phyloP scores from a whole-genome alignment of 2,113 vertebrate genomes.

The Spea multiplicata region DNA sequence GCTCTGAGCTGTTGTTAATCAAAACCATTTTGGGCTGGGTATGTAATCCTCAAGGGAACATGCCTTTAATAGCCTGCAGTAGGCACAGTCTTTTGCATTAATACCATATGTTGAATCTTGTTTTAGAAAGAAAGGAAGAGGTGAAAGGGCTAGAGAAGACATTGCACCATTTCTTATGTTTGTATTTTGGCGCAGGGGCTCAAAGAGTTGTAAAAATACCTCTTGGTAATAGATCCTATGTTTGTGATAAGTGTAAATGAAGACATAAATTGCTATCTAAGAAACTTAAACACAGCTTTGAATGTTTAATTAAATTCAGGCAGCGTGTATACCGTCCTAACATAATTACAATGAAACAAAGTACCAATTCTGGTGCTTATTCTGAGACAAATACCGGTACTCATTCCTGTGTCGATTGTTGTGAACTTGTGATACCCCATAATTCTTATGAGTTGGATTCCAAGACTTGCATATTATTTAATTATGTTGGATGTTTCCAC shows the following conservation, averaged over 20 bases:
- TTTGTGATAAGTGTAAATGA: conserved; percentile 7
- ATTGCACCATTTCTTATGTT: conserved; percentile 6
- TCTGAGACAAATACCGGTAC: neutral
- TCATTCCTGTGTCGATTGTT: neutral
- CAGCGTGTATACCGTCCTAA: neutral
- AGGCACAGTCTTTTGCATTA: conserved; percentile 17
- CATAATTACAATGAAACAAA: neutral
- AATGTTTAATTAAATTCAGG: neutral
- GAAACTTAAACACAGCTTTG: neutral
- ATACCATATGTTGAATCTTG: conserved; percentile 33
- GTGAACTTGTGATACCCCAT: too few species aligned
- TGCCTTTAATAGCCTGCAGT: conserved; percentile 8
- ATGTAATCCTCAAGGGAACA: conserved; percentile 6
- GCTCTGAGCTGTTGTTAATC: conserved; percentile 3
- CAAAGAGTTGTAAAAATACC: conserved; percentile 19
- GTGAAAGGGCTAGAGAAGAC: conserved; percentile 24
- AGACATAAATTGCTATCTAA: neutral
- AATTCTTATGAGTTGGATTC: too few species aligned
- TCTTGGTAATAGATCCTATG: neutral
- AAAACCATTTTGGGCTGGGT: conserved; percentile 36
- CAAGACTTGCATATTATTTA: too few species aligned
- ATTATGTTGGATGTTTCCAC: too few species aligned
- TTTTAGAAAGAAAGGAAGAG: conserved; percentile 19
- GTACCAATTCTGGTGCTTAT: neutral
- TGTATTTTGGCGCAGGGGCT: neutral